A percentile compares a stretch with the other conserved stretches of the same genome.
Conservation (phyloP, 2,113 vertebrate species). For the Xenotilapia leptura region DNA sequence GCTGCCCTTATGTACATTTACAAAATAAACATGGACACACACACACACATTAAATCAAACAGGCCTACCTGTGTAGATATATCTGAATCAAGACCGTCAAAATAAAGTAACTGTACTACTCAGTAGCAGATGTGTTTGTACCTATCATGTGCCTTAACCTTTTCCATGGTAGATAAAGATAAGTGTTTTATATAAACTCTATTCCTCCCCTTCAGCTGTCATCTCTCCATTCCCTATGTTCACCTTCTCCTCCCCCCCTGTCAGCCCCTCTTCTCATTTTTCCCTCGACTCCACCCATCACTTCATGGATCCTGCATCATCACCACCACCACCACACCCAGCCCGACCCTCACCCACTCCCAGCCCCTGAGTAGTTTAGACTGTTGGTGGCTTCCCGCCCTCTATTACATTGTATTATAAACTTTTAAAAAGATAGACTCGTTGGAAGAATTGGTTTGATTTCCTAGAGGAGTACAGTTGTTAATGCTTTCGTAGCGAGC, state of each 20-base stretch:
- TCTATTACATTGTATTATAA: slow-evolving; percentile 90
- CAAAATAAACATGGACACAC: slow-evolving; percentile 22
- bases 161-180: slow-evolving; percentile 86
- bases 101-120: slow-evolving; percentile 75
- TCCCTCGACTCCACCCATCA: neutral
- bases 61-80: slow-evolving; percentile 72
- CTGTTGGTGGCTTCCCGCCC: slow-evolving; percentile 80
- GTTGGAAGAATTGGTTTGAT: slow-evolving; percentile 70
- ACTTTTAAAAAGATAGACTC: slow-evolving; percentile 72
- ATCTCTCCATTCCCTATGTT: slow-evolving; percentile 15
- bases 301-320: slow-evolving; percentile 6
- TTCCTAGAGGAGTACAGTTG: slow-evolving; percentile 73
- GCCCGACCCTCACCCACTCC: neutral
- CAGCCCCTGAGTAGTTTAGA: slow-evolving; percentile 74
- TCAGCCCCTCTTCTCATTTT: neutral
- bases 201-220: slow-evolving; percentile 42
- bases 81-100: slow-evolving; percentile 66
- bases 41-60: slow-evolving; percentile 31
- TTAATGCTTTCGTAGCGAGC: slow-evolving; percentile 79
- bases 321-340: neutral
- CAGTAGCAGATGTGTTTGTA: slow-evolving; percentile 92
- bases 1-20: slow-evolving; percentile 36
- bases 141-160: slow-evolving; percentile 97
- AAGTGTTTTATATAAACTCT: slow-evolving; percentile 79
- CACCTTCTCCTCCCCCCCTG: neutral